These are phyloP conservation scores for Neostethus bicornis DNA, from an alignment of 2,797 vertebrate genomes.

Conservation along the genomic window DNA sequence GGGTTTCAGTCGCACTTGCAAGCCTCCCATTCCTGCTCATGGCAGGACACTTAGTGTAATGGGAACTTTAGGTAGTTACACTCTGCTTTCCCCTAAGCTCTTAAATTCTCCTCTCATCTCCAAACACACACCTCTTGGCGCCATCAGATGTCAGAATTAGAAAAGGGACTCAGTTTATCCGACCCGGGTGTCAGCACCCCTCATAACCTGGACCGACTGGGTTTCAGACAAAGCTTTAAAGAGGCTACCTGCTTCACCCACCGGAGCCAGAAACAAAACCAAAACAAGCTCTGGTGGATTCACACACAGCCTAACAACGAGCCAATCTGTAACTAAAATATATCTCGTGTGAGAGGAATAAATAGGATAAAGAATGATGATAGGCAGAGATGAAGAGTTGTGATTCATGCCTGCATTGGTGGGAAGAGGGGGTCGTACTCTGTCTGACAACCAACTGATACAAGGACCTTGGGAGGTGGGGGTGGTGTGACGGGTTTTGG, in stretches of 20 bases:
- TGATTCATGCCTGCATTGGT: conserved; percentile 83
- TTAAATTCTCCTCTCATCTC: conserved; percentile 50
- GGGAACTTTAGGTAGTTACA: conserved; percentile 41
- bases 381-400: conserved; percentile 20
- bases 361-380: conserved; percentile 12
- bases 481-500: conserved; percentile 62
- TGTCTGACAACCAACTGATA: conserved; percentile 91
- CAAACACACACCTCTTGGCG: conserved; percentile 46
- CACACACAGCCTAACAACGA: conserved; percentile 7
- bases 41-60: conserved; percentile 56
- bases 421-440: conserved; percentile 83
- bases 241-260: conserved; percentile 15
- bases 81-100: conserved; percentile 50
- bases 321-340: conserved; percentile 8
- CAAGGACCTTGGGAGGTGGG: conserved; percentile 71
- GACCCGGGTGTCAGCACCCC: conserved; percentile 42
- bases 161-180: conserved; percentile 49
- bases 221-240: conserved; percentile 47
- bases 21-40: conserved; percentile 59
- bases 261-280: conserved; percentile 15
- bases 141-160: conserved; percentile 65
- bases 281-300: conserved; percentile 3
- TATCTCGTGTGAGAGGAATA: conserved; percentile 11
- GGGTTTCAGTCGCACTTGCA: conserved; percentile 59
- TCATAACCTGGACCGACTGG: conserved; percentile 46